Conservation (phyloP, 2,797 vertebrate species). For the Sternotherus odoratus region DNA sequence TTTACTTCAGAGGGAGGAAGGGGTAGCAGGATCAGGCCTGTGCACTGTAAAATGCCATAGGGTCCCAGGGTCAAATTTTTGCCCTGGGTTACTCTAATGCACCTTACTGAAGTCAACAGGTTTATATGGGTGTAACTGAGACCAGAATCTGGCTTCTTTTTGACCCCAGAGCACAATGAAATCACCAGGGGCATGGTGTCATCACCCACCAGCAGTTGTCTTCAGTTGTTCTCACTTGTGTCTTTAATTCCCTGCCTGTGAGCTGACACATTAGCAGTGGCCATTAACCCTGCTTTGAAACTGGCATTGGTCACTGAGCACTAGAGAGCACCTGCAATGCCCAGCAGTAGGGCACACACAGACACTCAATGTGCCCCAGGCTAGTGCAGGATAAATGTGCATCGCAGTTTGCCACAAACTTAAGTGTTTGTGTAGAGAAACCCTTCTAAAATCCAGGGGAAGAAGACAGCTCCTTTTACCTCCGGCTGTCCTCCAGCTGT, state of each 20-base stretch:
- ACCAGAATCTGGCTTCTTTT: not conserved
- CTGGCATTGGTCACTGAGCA: not conserved
- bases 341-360: accelerated
- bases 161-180: not conserved
- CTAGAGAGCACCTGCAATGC: too few relatives aligned
- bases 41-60: not conserved
- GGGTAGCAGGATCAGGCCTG: not conserved
- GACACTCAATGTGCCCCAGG: accelerated
- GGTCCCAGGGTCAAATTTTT: not conserved
- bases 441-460: not conserved
- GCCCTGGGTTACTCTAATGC: not conserved
- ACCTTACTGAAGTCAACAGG: not conserved
- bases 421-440: not conserved
- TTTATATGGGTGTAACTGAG: not conserved
- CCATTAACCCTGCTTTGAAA: not conserved
- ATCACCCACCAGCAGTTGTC: not conserved
- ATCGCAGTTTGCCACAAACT: not conserved
- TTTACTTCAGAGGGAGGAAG: accelerated
- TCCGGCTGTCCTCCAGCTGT: accelerated
- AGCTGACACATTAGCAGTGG: not conserved
- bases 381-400: too few relatives aligned
- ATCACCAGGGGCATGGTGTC: not conserved
- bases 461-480: accelerated
- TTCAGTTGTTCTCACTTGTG: not conserved
- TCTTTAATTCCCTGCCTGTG: not conserved